Evolutionary conservation across 1,140 invertebrate species (phyloP), one percentile per base, ranked within the genome.

Genomic region (Drosophila nasuta): DNA sequence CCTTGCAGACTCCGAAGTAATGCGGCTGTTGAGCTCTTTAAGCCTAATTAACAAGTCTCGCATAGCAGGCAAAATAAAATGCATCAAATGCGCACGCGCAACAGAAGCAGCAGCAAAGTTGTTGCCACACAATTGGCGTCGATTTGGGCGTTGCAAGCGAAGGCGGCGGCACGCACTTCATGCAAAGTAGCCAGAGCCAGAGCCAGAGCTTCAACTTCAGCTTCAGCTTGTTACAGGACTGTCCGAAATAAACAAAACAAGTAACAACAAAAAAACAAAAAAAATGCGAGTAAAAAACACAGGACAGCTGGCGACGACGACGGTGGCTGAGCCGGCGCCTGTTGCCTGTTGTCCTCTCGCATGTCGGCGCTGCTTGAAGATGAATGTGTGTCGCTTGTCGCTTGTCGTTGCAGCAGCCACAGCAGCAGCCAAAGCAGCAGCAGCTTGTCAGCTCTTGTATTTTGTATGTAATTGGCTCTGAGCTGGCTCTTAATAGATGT

Each of bases 381-480:
- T 87, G 83, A 87, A 87, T 87, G 83, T 87, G 83, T 87, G 83
- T 83, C 83, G 82, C 20, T 67, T 77, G 80, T 67, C 57, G 59
- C 46, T 65, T 65, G 41, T 43, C 56, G 66, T 25, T 25, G 20
- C 20, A 25, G 20, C 20, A 25, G 20, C 20, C 3, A 25, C 20
- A 38, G 35, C 8, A 33, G 7, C 30, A 33, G 30, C 30, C 6
- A 7, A 5, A 7, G 33, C 2, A 8, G 35, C 35, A 38, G 35
- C 65, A 58, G 72, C 57, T 85, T 85, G 83, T 87, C 83, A 87
- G 83, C 73, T 69, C 83, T 83, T 88, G 83, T 88, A 89, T 88
- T 88, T 88, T 81, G 85, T 89, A 88, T 88, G 83, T 88, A 88
- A 88, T 88, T 88, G 83, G 82, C 82, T 87, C 70, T 25, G 68